Conservation (phyloP, 2,113 vertebrate genomes). For the Anoplopoma fimbria region DNA sequence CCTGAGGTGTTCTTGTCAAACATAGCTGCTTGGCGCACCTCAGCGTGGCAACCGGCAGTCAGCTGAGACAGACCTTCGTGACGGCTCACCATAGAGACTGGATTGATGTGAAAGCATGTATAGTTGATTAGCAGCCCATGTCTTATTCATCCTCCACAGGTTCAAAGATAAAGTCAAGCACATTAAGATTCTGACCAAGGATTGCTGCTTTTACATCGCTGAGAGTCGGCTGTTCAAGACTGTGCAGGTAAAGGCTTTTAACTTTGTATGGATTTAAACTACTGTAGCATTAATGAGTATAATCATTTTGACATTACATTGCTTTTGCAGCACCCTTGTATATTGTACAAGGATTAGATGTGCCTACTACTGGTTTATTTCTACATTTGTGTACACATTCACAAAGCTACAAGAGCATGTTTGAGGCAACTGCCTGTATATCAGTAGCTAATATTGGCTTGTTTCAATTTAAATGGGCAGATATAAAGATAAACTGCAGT, state of each 20-base stretch:
- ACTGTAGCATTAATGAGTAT: slow-evolving; percentile 20
- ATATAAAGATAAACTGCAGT: not conserved
- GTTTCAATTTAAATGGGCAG: not conserved
- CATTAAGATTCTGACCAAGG: slow-evolving; percentile 98
- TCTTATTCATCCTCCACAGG: slow-evolving; percentile 90
- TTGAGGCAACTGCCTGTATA: slow-evolving; percentile 3
- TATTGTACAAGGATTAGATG: not conserved
- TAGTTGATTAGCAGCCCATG: slow-evolving; percentile 74
- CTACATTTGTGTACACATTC: not conserved
- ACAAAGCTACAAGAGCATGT: not conserved
- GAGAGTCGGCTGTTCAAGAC: slow-evolving; percentile 96
- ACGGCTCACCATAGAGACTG: slow-evolving; percentile 44
- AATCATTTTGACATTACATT: slow-evolving; percentile 28
- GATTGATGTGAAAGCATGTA: slow-evolving; percentile 56
- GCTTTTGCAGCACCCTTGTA: not conserved
- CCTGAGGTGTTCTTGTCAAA: not conserved
- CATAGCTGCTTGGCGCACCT: slow-evolving; percentile 27
- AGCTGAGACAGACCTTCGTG: slow-evolving; percentile 41
- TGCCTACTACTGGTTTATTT: slow-evolving; percentile 13
- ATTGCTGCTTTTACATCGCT: slow-evolving; percentile 93
- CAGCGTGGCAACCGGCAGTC: slow-evolving; percentile 32
- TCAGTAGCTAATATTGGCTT: slow-evolving; percentile 3
- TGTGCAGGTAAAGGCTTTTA: slow-evolving; percentile 88
- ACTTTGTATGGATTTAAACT: slow-evolving; percentile 31
- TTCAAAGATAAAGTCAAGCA: slow-evolving; percentile 97